Base-by-base conservation (phyloP, 2,113 vertebrate species). In the Esox niger region DNA sequence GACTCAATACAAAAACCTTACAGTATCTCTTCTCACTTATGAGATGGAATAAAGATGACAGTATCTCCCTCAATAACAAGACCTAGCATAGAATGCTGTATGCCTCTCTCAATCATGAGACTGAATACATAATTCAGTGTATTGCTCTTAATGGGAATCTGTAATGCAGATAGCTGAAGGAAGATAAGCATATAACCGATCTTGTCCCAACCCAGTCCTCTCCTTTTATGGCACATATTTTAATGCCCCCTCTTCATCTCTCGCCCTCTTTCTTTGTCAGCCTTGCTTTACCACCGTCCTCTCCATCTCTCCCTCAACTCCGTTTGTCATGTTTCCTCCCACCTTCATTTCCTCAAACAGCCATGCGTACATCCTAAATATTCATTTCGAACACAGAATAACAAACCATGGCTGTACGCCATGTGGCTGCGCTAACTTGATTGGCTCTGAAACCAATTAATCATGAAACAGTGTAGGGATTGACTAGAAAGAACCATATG, bases 321-420 rank as follows among this genome's bases (percentile, higher is more conserved):
- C 73, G 57, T 82, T 78, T 81, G 10, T 54, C 49, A n/a, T n/a
- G n/a, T n/a, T n/a, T 43, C 38, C 13, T 43, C 38, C 17, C 38
- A 43, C 5, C 17, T 15, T 4, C 13, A 10, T 65, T 46, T 66
- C 17, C 73, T 79, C 83, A 66, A 59, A 73, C 21, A 20, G 81
- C 79, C 76, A 71, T 71, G 65, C 75, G 74, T 62, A 57, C 54
- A 21, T 43, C 38, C 15, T 43, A 17, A 13, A 74, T 79, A 77
- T 78, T 85, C 74, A 87, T 90, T 88, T 80, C 75, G 88, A 84
- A 79, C 70, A 56, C 81, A 79, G 76, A 87, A 90, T 81, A 88
- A 87, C 87, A 90, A 90, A 91, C 84, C 85, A 79, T 43, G 38
- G 75, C 60, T 73, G 80, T 62, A 20, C 60, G 49, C 57, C 68